Evolutionary conservation across 1,140 invertebrate genomes (phyloP).

Genomic region (Cardiocondyla obscurior): DNA sequence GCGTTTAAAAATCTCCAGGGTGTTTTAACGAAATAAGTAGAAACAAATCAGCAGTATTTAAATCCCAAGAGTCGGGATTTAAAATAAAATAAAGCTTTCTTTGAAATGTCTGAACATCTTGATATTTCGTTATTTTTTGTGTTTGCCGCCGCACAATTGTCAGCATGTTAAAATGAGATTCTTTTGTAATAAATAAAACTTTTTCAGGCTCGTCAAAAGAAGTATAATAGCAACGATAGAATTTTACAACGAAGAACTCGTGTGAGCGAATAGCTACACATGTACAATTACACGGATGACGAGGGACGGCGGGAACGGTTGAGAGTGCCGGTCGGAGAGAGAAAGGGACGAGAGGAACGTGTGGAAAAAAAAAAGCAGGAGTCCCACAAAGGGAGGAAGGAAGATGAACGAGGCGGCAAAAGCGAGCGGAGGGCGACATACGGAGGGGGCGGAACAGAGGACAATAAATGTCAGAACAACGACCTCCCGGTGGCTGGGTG

Average conservation of each 20-base stretch:
- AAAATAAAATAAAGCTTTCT: neutral
- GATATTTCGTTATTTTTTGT: neutral
- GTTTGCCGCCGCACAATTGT: neutral
- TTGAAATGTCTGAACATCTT: neutral
- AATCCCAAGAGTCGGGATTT: neutral
- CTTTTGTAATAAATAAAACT: neutral
- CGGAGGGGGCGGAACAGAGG: constrained; percentile 14
- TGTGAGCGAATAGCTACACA: constrained; percentile 43
- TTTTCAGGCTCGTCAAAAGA: neutral
- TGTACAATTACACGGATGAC: constrained; percentile 62
- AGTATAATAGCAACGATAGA: neutral
- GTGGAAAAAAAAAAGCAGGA: constrained; percentile 42
- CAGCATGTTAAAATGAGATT: neutral
- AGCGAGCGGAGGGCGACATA: constrained; percentile 14
- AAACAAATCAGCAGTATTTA: neutral
- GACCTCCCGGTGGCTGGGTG: constrained; percentile 56
- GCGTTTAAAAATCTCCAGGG: neutral
- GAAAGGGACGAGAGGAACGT: constrained; percentile 16
- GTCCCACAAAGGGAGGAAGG: constrained; percentile 18
- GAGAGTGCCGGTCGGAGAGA: constrained; percentile 46
- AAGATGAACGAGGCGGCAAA: constrained; percentile 45
- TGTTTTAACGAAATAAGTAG: neutral
- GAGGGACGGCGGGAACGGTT: constrained; percentile 48
- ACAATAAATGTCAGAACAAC: constrained; percentile 72
- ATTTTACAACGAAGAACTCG: constrained; percentile 22